Base-by-base conservation (phyloP, 1,140 invertebrate genomes). In the Diachasma alloeum region DNA sequence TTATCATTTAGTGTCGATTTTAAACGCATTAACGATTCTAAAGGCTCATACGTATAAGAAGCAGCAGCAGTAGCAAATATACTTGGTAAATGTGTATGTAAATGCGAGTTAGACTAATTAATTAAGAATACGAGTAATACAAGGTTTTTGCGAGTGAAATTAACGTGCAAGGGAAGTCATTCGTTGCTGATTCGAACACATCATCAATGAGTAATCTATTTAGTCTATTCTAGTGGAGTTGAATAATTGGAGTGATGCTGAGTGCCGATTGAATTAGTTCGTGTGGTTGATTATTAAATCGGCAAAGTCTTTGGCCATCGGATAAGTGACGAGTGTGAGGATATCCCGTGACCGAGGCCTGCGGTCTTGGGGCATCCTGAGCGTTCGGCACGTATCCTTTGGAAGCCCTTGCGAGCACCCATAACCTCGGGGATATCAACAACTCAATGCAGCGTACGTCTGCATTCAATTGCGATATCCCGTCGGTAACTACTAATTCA, bases 301-400 rank as follows among this genome's bases (percentile, higher is more conserved):
- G 37, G 42, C 19, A 72, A 48, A 72, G 11, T 19, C 17, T 48
- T 75, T 46, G 37, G 31, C 48, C 59, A 71, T 71, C 24, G 31
- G 26, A 71, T 42, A 24, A 78, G 81, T 81, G 79, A 81, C 82
- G 78, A 83, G 83, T 81, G 0, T 17, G 76, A 79, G 79, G 83
- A 87, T 85, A 83, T 83, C 81, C 76, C 79, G 81, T 81, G 83
- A 89, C 83, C 83, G 87, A 89, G 88, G 88, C 88, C 88, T 90
- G 84, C 88, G 83, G 85, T 89, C 85, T 82, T 83, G 81, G 78
- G 77, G 82, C 84, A 86, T 86, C 85, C 72, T 78, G 75, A 77
- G 79, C 79, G 83, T 79, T 78, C 80, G 71, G 71, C 79, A 80
- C 82, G 59, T 63, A 79, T 67, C 77, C 77, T 56, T 39, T 70